Evolutionary conservation across 1,140 invertebrate species (phyloP), one percentile per base, ranked within the genome.

Genomic region (Oryctes rhinoceros): DNA sequence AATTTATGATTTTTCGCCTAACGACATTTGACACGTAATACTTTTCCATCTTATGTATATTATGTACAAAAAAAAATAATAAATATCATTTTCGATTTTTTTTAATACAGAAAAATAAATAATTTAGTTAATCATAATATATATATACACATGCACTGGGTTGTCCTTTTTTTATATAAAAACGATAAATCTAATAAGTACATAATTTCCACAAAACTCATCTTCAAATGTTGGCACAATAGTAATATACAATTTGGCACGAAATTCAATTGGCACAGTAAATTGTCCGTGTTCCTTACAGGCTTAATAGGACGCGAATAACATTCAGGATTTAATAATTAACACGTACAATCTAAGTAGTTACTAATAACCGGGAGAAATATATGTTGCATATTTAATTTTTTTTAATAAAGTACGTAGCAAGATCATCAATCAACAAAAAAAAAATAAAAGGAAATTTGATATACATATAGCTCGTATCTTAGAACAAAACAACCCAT

Each of bases 231-330:
- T 80, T 80, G 79, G 79, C 79, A 80, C 79, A 76, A 80, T 48
- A 71, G 76, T 67, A 80, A 30, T 71, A 13, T 71, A 83, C 80
- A 83, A 79, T 83, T 83, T 83, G 83, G 83, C 83, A 83, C 83
- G 81, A 49, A 71, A 71, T 81, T 65, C 48, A 78, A 78, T 83
- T 83, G 83, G 81, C 83, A 83, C 83, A 80, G 81, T 80, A 53
- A 79, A 65, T 67, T 75, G 18, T 67, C 37, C 49, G 47, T 76
- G 53, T 59, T 59, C 53, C n/a, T 59, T 59, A 59, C n/a, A 59
- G n/a, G 15, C n/a, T 59, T 18, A 59, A 59, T 59, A 18, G 18
- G 53, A 59, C 15, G 15, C 3, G 18, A 59, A 59, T 59, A 59
- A 59, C n/a, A 59, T 59, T 18, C 53, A 59, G 53, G 15, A 7